Base-by-base conservation (phyloP, 2,888 invertebrate species). In the Oeneis ivallda region DNA sequence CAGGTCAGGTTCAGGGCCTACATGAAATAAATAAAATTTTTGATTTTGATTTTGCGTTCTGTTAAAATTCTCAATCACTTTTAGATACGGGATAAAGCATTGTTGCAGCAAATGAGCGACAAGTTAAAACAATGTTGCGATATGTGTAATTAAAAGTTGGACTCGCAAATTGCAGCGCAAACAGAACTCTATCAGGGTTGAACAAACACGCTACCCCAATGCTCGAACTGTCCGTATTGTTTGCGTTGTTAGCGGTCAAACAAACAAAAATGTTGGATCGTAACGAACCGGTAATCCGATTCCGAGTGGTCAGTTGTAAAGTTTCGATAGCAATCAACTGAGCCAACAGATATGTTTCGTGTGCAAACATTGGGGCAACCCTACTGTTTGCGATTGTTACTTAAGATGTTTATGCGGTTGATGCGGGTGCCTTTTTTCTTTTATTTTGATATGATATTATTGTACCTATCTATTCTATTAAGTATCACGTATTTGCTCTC, bases 291-390 rank as follows among this genome's bases (percentile, higher is more conserved):
- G 87, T 87, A 87, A 89, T 87, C 87, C 83, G 87, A 89, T 88
- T 85, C 84, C 79, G 79, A 84, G 83, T 80, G 87, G 88, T 87
- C 88, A 88, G 84, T 86, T 82, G 77, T 80, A 85, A 87, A 87
- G 84, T 87, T 87, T 82, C 86, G 84, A 89, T 89, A 78, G 81
- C 88, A 89, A 89, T 89, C 88, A 89, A 87, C 85, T 86, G 83
- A 72, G 79, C 82, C 74, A 87, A 89, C 87, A 87, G 83, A 87
- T 87, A 84, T 83, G 79, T 86, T 86, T 84, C 87, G 87, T 85
- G 80, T 69, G 83, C 72, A 86, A 87, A 89, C 83, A 87, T 52
- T 68, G 78, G 75, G 79, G 76, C 81, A 79, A 75, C 83, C 83
- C 82, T 81, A 65, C 50, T 69, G 70, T 67, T 68, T 70, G 72